Evolutionary conservation across 2,888 invertebrate species (phyloP).

Genomic region (Apodemia hepburni): DNA sequence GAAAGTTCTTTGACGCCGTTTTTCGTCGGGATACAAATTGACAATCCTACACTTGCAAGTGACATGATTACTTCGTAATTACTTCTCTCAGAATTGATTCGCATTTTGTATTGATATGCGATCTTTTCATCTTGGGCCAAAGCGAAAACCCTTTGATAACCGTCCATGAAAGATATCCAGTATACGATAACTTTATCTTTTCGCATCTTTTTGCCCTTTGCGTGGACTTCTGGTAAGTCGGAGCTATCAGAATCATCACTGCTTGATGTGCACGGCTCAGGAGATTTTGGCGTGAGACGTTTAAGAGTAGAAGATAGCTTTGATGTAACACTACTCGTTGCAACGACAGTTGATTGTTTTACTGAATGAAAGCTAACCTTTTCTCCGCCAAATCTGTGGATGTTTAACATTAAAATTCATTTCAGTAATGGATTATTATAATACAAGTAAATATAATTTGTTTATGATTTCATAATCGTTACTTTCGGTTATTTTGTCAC

Average conservation of each 20-base stretch:
- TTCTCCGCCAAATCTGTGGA: constrained; percentile 83
- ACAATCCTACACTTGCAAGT: constrained; percentile 84
- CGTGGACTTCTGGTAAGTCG: constrained; percentile 65
- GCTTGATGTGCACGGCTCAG: constrained; percentile 78
- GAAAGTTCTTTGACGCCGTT: constrained; percentile 82
- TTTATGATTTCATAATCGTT: too few species aligned
- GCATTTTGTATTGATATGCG: constrained; percentile 79
- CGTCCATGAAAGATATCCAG: constrained; percentile 90
- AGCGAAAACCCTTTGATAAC: constrained; percentile 85
- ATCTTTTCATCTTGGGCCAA: constrained; percentile 88
- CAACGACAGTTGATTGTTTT: constrained; percentile 72
- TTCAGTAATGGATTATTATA: background rate
- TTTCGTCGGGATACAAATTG: constrained; percentile 70
- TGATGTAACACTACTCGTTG: constrained; percentile 71
- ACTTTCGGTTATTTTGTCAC: too few species aligned
- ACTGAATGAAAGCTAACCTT: constrained; percentile 86
- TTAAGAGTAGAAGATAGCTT: constrained; percentile 78
- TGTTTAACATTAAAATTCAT: background rate
- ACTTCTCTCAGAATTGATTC: constrained; percentile 84
- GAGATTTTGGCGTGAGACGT: constrained; percentile 72
- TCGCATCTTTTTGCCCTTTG: constrained; percentile 81
- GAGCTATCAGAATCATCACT: constrained; percentile 79
- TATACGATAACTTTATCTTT: constrained; percentile 89
- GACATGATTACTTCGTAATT: constrained; percentile 85
- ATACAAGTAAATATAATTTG: too few species aligned